Conservation (phyloP, 2,113 vertebrate species). For the Lamprologus ornatipinnis region DNA sequence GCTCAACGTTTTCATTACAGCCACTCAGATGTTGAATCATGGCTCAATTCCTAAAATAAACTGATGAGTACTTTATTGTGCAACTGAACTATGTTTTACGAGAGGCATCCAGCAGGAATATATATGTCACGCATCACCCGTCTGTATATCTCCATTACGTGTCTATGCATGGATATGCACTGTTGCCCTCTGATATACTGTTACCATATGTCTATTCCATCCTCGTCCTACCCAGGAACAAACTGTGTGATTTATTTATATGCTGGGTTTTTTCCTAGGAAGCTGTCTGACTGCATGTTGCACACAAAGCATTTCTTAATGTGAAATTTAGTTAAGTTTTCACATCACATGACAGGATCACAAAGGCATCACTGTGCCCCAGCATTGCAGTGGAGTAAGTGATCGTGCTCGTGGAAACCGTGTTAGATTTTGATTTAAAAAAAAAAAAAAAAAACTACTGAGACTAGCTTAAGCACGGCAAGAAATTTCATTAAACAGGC, state of each 20-base stretch:
- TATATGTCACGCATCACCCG: not conserved
- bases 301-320: not conserved
- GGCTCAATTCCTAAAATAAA: constrained; percentile 41
- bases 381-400: not conserved
- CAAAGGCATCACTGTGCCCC: not conserved
- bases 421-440: not conserved
- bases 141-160: not conserved
- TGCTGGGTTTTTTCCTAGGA: not conserved
- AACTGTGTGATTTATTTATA: constrained; percentile 38
- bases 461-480: not conserved
- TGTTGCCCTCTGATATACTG: not conserved
- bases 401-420: not conserved
- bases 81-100: not conserved
- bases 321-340: not conserved
- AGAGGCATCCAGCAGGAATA: not conserved
- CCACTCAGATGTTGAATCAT: constrained; percentile 52
- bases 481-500: not conserved
- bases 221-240: not conserved
- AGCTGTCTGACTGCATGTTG: not conserved
- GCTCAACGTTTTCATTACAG: constrained; percentile 17
- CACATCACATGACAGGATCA: not conserved
- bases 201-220: not conserved
- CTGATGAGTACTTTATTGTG: constrained; percentile 3
- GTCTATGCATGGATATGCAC: not conserved
- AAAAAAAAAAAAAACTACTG: not conserved